Percentiles rank a stretch among this genome's conserved stretches.
Evolutionary conservation across 2,113 vertebrate species (phyloP).

Genomic region (Boleophthalmus pectinirostris): DNA sequence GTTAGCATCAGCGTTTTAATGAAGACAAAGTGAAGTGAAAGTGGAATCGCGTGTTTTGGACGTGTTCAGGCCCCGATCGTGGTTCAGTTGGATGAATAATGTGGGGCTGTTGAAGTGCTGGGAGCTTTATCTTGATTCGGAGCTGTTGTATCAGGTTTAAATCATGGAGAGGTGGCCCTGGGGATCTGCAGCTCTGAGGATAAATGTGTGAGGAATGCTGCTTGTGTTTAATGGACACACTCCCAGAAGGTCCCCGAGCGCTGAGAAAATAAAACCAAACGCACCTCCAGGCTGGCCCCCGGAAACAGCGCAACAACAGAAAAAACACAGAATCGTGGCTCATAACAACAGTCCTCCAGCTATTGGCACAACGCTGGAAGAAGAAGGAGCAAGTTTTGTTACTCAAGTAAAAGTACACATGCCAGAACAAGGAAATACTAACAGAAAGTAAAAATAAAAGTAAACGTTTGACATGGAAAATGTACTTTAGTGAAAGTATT

Average conservation of each 20-base stretch:
- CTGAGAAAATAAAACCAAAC: slow-evolving; percentile 30
- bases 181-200: slow-evolving; percentile 27
- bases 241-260: slow-evolving; percentile 50
- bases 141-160: slow-evolving; percentile 32
- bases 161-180: slow-evolving; percentile 15
- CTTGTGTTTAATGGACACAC: slow-evolving; percentile 54
- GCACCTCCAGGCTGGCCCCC: slow-evolving; percentile 37
- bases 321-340: not conserved
- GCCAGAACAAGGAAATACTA: too few relatives aligned
- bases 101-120: slow-evolving; percentile 14
- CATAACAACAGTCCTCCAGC: too few relatives aligned
- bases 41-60: not conserved
- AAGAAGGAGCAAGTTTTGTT: too few relatives aligned
- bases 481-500: too few relatives aligned
- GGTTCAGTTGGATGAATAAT: slow-evolving; percentile 2
- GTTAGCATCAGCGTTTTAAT: not conserved
- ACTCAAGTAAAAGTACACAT: not conserved
- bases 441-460: too few relatives aligned
- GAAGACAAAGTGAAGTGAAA: slow-evolving; percentile 6
- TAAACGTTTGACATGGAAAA: too few relatives aligned
- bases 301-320: not conserved
- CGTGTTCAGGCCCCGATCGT: not conserved
- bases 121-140: slow-evolving; percentile 30
- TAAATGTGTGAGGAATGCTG: slow-evolving; percentile 48
- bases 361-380: too few relatives aligned